phyloP scores from a whole-genome alignment of 2,797 vertebrate genomes.

The Eutrigla gurnardus region DNA sequence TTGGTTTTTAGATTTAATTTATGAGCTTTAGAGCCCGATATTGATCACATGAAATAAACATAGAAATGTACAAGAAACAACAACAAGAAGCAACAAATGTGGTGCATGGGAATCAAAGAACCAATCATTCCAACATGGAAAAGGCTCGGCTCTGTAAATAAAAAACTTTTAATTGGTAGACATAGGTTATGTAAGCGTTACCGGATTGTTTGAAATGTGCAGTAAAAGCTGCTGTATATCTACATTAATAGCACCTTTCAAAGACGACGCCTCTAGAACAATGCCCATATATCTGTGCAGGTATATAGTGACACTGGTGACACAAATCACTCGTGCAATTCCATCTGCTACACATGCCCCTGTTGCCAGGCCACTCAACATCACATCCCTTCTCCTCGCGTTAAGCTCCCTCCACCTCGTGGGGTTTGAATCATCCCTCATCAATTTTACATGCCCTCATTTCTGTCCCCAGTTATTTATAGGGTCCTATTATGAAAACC shows the following conservation, averaged over 20 bases:
- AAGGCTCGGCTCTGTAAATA: slow-evolving; percentile 8
- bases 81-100: neutral
- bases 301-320: slow-evolving; percentile 28
- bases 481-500: slow-evolving; percentile 83
- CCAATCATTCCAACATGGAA: slow-evolving; percentile 5
- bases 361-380: slow-evolving; percentile 51
- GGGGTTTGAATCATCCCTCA: slow-evolving; percentile 81
- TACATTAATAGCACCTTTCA: slow-evolving; percentile 26
- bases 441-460: slow-evolving; percentile 83
- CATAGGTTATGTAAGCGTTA: slow-evolving; percentile 18
- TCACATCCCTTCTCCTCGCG: slow-evolving; percentile 48
- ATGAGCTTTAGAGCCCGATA: neutral
- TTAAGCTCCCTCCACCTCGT: slow-evolving; percentile 60
- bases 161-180: slow-evolving; percentile 27
- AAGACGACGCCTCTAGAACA: slow-evolving; percentile 22
- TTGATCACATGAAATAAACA: neutral
- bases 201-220: slow-evolving; percentile 21
- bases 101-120: neutral
- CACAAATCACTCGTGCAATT: slow-evolving; percentile 51
- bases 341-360: slow-evolving; percentile 38
- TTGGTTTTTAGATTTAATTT: slow-evolving; percentile 20
- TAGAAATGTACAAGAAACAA: neutral
- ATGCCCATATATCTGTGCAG: slow-evolving; percentile 16
- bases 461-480: slow-evolving; percentile 84
- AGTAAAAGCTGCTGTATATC: slow-evolving; percentile 19